phyloP scores from a whole-genome alignment of 2,113 vertebrate genomes.

The Gadus chalcogrammus region DNA sequence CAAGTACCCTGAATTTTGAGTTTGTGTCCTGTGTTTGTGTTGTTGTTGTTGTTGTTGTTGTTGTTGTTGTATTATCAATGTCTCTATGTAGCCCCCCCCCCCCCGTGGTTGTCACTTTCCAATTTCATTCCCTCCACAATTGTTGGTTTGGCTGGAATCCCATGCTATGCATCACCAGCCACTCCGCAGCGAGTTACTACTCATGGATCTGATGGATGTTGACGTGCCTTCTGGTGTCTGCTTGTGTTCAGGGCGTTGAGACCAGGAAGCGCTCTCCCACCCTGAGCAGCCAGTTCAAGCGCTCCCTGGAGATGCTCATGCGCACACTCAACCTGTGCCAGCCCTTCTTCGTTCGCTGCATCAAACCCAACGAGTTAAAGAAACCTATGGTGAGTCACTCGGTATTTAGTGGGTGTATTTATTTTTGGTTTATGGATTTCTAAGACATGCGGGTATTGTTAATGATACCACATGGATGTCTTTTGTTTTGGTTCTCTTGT shows the following conservation, averaged over 20 bases:
- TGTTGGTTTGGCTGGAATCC: not conserved
- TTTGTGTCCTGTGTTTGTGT: no score
- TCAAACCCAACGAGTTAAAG: constrained; percentile 97
- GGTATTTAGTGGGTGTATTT: not conserved
- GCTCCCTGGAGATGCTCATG: constrained; percentile 97
- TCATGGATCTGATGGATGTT: no score
- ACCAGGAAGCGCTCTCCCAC: constrained; percentile 97
- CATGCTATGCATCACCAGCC: not conserved
- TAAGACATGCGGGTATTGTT: not conserved
- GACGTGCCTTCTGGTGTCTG: not conserved
- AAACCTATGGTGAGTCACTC: constrained; percentile 88
- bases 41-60: no score
- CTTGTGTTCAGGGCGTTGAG: constrained; percentile 83
- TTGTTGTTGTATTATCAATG: no score
- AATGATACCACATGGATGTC: no score
- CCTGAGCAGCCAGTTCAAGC: constrained; percentile 98
- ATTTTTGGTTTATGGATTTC: constrained; percentile 25
- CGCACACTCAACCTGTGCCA: constrained; percentile 91
- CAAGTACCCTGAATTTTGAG: no score
- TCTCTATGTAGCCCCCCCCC: no score
- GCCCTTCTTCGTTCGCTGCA: constrained; percentile 97
- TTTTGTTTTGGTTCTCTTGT: no score
- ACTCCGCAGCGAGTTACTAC: no score
- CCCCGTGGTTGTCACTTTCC: no score
- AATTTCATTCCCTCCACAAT: not conserved